A percentile compares a stretch with the other conserved stretches of the same genome.
These are phyloP conservation scores for Atlantisia rogersi DNA, from an alignment of 2,113 vertebrate genomes.

Conservation along the genomic window DNA sequence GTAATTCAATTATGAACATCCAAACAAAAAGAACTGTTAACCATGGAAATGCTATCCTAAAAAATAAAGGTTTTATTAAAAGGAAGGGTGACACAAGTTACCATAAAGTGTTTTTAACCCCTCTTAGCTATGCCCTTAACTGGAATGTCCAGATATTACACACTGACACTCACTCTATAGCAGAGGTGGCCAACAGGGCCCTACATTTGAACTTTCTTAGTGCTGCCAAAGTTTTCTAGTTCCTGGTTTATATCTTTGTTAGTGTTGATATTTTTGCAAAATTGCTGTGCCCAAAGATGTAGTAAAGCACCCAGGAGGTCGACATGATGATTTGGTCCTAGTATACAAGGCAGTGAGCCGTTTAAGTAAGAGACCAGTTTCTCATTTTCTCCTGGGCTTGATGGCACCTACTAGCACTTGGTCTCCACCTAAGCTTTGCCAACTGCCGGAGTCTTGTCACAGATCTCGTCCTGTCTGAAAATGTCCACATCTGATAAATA, in stretches of 20 bases:
- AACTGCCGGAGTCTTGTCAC: background rate
- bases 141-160: background rate
- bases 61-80: background rate
- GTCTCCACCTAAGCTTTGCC: background rate
- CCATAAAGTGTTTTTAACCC: background rate
- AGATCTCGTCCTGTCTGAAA: background rate
- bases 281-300: background rate
- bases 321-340: background rate
- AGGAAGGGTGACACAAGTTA: background rate
- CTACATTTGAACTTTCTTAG: background rate
- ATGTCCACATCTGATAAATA: background rate
- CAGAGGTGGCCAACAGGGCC: background rate
- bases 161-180: background rate
- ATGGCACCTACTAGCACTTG: accelerated
- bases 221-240: background rate
- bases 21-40: background rate
- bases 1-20: conserved; percentile 7
- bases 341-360: background rate
- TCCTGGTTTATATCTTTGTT: background rate
- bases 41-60: background rate
- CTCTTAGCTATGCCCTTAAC: background rate
- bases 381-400: background rate
- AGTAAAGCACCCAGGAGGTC: background rate
- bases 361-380: background rate
- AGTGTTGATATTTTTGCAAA: background rate